Evolutionary conservation across 2,113 vertebrate genomes (phyloP), one percentile per base, ranked within the genome.

Genomic region (Sebastes fasciatus): DNA sequence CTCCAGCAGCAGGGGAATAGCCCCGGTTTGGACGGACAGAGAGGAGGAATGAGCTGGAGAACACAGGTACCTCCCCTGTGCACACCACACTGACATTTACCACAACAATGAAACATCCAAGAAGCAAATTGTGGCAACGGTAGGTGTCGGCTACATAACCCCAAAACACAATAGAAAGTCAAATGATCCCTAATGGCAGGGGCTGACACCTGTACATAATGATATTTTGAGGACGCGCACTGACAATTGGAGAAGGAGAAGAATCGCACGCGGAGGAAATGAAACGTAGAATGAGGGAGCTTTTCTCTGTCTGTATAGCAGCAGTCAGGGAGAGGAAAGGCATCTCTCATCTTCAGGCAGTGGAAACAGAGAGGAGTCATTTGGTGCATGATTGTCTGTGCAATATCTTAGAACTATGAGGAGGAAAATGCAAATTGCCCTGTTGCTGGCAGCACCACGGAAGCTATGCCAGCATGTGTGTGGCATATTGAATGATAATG

Each of bases 401-500:
- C 74, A 82, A 48, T 76, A 78, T 65, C 51, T 73, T 67, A 52
- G 72, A 26, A 79, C 54, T 48, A 23, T 48, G 46, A 49, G 52
- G 42, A 70, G 64, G 48, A 91, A 61, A 90, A 90, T 91, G 88
- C 82, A 86, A 90, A 91, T 34, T 89, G 78, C 3, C 17, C 58
- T 34, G 68, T 70, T 74, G 61, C 74, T 88, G 64, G 74, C 72
- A 82, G 73, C 80, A 63, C 26, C 49, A 49, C 11, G 14, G 64
- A 69, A 68, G 76, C 67, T 17, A 14, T 70, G 79, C 64, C 84
- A 88, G 85, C 75, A 60, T 86, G 81, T 89, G 90, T 84, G 87
- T 84, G 77, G 75, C 83, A 84, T 82, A 63, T 49, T 89, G 87
- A 90, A 88, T 83, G 87, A 89, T 89, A 91, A 86, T 86, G 85